Conservation (phyloP, 1,140 invertebrate genomes). For the Homarus americanus region DNA sequence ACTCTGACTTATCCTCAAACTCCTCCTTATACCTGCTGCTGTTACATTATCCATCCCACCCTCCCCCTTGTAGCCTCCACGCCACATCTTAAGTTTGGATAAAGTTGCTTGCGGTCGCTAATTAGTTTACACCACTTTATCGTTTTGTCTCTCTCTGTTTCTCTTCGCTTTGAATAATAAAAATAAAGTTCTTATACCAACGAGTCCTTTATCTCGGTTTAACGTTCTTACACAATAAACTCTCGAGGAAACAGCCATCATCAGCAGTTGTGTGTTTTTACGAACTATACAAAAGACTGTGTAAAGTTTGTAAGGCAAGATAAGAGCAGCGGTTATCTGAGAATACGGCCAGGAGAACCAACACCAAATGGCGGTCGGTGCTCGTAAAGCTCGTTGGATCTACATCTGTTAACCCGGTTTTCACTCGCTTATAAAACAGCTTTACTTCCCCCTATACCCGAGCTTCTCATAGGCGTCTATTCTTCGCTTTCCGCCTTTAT, state of each 20-base stretch:
- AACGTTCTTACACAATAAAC: neutral
- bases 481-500: neutral
- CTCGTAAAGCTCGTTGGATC: neutral
- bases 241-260: neutral
- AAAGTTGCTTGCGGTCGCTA: neutral
- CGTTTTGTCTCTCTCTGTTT: too few species aligned
- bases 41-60: too few species aligned
- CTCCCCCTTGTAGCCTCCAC: neutral
- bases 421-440: conserved; percentile 6
- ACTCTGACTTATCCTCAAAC: neutral
- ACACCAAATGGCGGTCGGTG: neutral
- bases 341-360: neutral
- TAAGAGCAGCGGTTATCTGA: neutral
- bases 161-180: too few species aligned
- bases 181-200: too few species aligned
- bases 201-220: neutral
- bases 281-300: neutral
- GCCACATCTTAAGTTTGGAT: too few species aligned
- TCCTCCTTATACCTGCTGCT: neutral
- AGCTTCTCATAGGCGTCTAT: neutral
- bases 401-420: neutral
- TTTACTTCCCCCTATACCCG: neutral
- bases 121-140: neutral
- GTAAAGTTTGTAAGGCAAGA: neutral
- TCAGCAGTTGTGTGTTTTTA: neutral